Evolutionary conservation across 1,140 invertebrate species (phyloP), one percentile per base, ranked within the genome.

Genomic region (Ceratina japonica): DNA sequence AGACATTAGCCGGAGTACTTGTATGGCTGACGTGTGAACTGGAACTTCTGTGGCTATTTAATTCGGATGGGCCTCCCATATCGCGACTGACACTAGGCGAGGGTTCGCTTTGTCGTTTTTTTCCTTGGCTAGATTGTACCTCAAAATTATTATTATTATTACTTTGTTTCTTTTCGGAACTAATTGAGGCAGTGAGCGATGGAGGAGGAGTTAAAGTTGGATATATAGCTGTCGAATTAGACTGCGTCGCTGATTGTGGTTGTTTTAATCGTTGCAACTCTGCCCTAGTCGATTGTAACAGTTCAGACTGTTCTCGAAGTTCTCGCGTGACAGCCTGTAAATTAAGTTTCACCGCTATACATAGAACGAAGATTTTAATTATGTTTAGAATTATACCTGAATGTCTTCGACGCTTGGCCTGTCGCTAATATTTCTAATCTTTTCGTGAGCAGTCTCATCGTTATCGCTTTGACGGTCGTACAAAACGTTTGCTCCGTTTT

Each of bases 241-340:
- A 72, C 56, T 82, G 81, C 64, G 51, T 64, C 13, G 81, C n/a
- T 15, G 65, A 58, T 56, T 74, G 69, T 68, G 84, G 83, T 83
- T 90, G 88, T 62, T 92, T 92, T n/a, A 92, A 80, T 70, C 88
- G 90, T 64, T 84, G 87, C 52, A 92, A 74, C 78, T 92, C 90
- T 20, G 90, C 87, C 52, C 91, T 85, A 16, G 91, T 89, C 7
- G 86, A 61, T 78, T 91, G 89, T 10, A 92, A 75, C 16, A 91
- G 68, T 13, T 65, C 81, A 37, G 90, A 88, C 75, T 92, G 91
- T 80, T 92, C 91, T 44, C 90, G 91, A 27, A 92, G 71, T 79
- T 92, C 91, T 61, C 81, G 83, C 0, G 90, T 92, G 0, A 92
- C 87, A 15, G 88, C 87, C 90, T 92, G 15, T 12, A 79, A 76